These are phyloP conservation scores for Drosophila quadrilineata DNA, from an alignment of 1,140 invertebrate genomes.

Conservation along the genomic window DNA sequence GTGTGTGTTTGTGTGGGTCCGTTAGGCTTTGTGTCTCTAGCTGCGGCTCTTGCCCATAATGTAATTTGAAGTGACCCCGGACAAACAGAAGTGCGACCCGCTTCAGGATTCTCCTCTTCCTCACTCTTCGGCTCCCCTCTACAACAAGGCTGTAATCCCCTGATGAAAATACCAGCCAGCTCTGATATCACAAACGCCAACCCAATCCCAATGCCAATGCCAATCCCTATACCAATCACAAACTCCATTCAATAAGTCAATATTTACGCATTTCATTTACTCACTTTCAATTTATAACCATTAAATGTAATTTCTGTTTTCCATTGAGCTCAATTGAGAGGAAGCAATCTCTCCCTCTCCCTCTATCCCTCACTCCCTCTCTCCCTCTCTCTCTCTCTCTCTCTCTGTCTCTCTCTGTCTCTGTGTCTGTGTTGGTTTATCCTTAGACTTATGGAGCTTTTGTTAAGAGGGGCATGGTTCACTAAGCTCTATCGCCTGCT, in stretches of 20 bases:
- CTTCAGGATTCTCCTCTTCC: too few relatives aligned
- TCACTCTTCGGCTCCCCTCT: too few relatives aligned
- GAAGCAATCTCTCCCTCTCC: background rate
- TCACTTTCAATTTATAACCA: constrained; percentile 78
- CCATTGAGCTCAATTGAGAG: constrained; percentile 23
- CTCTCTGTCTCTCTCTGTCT: background rate
- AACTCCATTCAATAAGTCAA: constrained; percentile 73
- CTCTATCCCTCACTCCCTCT: background rate
- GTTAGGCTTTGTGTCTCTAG: constrained; percentile 5
- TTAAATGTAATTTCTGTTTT: constrained; percentile 69
- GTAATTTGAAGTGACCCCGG: constrained; percentile 40
- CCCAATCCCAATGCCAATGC: too few relatives aligned
- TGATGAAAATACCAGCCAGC: too few relatives aligned
- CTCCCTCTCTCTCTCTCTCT: background rate
- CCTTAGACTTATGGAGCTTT: too few relatives aligned
- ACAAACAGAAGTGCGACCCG: constrained; percentile 19
- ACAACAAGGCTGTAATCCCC: too few relatives aligned
- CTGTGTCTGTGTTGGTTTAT: background rate
- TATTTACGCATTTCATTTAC: constrained; percentile 78
- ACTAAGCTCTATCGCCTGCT: constrained; percentile 48
- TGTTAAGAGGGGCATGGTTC: background rate
- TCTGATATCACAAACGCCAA: too few relatives aligned
- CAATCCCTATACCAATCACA: too few relatives aligned
- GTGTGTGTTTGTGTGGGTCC: constrained; percentile 7
- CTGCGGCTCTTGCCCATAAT: constrained; percentile 27